A percentile compares a stretch with the other conserved stretches of the same genome.
phyloP scores from a whole-genome alignment of 2,797 vertebrate genomes.

The Scarus forsteni region DNA sequence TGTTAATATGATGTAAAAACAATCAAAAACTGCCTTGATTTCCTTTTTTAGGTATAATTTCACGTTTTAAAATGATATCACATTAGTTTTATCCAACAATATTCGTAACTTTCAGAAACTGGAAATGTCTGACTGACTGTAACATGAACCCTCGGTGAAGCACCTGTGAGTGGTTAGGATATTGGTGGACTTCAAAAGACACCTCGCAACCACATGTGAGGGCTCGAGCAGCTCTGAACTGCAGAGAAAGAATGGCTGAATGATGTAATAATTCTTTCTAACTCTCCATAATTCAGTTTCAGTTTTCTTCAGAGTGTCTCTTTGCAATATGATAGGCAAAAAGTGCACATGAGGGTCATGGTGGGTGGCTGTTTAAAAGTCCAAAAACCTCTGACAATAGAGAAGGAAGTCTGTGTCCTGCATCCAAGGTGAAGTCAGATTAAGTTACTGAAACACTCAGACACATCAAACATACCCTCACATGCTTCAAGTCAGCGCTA shows the following conservation, averaged over 20 bases:
- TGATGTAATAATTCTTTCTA: too few relatives aligned
- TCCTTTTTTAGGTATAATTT: too few relatives aligned
- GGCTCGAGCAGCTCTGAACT: not conserved
- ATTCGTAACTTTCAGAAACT: not conserved
- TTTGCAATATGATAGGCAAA: conserved; percentile 4
- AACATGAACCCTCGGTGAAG: not conserved
- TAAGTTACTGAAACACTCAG: not conserved
- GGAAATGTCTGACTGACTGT: not conserved
- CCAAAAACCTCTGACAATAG: not conserved
- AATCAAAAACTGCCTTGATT: too few relatives aligned
- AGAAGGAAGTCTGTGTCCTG: not conserved
- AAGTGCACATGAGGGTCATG: not conserved
- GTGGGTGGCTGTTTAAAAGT: not conserved
- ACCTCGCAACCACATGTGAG: not conserved
- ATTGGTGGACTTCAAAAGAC: not conserved
- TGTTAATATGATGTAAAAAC: too few relatives aligned
- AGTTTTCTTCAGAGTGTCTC: not conserved
- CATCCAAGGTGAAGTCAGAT: not conserved
- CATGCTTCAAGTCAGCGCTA: not conserved
- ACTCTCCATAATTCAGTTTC: not conserved
- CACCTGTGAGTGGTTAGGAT: not conserved
- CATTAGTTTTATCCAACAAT: too few relatives aligned
- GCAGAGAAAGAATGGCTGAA: too few relatives aligned
- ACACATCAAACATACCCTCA: not conserved
- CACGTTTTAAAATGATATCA: too few relatives aligned